These are phyloP conservation scores for Nothobranchius furzeri DNA, from an alignment of 2,113 vertebrate genomes.

Conservation along the genomic window DNA sequence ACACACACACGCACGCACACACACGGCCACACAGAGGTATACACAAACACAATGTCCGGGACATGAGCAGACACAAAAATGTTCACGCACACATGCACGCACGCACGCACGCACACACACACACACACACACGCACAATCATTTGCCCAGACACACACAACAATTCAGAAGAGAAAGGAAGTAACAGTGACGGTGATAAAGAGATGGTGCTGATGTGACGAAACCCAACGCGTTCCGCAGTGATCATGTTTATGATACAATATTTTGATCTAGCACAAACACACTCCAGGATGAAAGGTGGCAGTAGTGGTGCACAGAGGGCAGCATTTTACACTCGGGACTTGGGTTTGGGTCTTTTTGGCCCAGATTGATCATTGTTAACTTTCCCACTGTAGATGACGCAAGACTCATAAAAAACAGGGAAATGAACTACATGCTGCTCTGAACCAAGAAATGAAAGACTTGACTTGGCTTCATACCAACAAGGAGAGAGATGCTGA, in stretches of 20 bases:
- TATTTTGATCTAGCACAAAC: slow-evolving; percentile 3
- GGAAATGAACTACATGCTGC: slow-evolving; percentile 51
- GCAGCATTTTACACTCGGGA: slow-evolving; percentile 74
- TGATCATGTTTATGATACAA: slow-evolving; percentile 10
- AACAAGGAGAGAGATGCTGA: slow-evolving; percentile 28
- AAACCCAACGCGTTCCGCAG: slow-evolving; percentile 19
- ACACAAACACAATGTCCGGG: slow-evolving; percentile 3
- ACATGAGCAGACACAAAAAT: slow-evolving; percentile 22
- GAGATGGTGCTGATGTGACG: slow-evolving; percentile 27
- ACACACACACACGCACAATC: slow-evolving; percentile 27
- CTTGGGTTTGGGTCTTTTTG: background rate
- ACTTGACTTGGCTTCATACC: slow-evolving; percentile 43
- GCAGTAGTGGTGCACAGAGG: slow-evolving; percentile 24
- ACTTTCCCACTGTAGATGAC: background rate
- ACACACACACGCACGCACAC: slow-evolving; percentile 26
- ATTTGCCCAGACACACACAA: slow-evolving; percentile 35
- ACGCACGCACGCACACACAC: slow-evolving; percentile 7
- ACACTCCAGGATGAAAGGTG: slow-evolving; percentile 30
- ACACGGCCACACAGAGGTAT: slow-evolving; percentile 18
- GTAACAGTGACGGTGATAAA: slow-evolving; percentile 58
- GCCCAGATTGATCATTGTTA: background rate
- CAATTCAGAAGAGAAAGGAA: slow-evolving; percentile 51
- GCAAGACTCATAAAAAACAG: background rate
- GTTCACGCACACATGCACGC: too few relatives aligned
- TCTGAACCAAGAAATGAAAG: slow-evolving; percentile 50